Conservation (phyloP, 1,140 invertebrate genomes). For the Listronotus bonariensis region DNA sequence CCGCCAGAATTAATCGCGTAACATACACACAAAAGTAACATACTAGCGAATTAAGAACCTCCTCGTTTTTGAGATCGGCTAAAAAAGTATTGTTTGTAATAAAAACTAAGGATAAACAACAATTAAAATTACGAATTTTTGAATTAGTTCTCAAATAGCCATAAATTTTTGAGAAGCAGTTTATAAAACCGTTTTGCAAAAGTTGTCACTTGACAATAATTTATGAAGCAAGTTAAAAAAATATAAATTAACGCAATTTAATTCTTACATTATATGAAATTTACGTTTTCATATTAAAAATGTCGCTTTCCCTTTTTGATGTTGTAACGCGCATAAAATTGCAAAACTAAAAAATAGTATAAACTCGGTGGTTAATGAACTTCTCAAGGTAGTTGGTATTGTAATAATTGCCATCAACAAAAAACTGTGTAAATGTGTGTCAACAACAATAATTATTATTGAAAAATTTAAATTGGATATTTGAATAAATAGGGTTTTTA, state of each 20-base stretch:
- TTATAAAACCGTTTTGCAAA: not conserved
- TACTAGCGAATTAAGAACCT: too few species aligned
- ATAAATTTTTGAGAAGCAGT: too few species aligned
- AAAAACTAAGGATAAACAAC: too few species aligned
- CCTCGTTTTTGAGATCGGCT: too few species aligned
- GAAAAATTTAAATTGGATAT: slow-evolving; percentile 29
- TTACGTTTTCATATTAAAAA: slow-evolving; percentile 40
- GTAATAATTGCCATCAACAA: slow-evolving; percentile 34
- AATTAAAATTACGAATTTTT: too few species aligned
- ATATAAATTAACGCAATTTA: slow-evolving; percentile 30
- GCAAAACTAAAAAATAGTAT: slow-evolving; percentile 39
- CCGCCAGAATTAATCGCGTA: too few species aligned
- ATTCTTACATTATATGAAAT: slow-evolving; percentile 24
- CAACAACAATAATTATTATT: slow-evolving; percentile 27
- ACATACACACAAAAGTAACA: too few species aligned
- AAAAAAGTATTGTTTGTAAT: too few species aligned
- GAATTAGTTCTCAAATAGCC: too few species aligned
- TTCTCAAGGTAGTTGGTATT: slow-evolving; percentile 32
- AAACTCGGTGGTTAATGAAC: slow-evolving; percentile 40
- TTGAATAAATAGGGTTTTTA: slow-evolving; percentile 13
- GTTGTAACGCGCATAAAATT: slow-evolving; percentile 31
- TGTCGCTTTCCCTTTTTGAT: slow-evolving; percentile 40
- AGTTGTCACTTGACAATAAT: slow-evolving; percentile 8
- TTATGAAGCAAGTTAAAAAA: slow-evolving; percentile 7
- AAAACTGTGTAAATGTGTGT: slow-evolving; percentile 36